phyloP scores from a whole-genome alignment of 2,888 invertebrate species.

The Catocala nupta region DNA sequence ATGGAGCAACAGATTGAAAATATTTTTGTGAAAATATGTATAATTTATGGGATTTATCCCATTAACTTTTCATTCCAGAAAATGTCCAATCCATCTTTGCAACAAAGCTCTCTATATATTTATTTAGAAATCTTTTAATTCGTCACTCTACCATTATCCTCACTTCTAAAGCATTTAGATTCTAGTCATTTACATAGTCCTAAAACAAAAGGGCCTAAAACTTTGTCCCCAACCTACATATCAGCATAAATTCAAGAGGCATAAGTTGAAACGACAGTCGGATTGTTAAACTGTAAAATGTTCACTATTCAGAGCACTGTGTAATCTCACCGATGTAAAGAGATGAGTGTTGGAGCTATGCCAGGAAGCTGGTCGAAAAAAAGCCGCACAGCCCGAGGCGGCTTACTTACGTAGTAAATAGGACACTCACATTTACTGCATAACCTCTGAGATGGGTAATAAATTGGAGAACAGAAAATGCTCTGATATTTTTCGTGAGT shows the following conservation, averaged over 20 bases:
- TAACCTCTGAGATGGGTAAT: constrained; percentile 23
- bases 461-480: not conserved
- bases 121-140: no score
- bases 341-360: constrained; percentile 50
- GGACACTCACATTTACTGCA: constrained; percentile 23
- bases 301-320: constrained; percentile 35
- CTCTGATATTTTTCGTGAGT: not conserved
- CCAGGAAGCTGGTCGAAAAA: constrained; percentile 51
- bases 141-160: no score
- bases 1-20: no score
- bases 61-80: no score
- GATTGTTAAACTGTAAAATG: constrained; percentile 45
- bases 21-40: no score
- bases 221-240: not conserved
- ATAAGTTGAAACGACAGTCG: constrained; percentile 30
- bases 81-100: no score
- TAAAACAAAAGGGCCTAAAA: not conserved
- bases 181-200: no score
- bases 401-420: constrained; percentile 27
- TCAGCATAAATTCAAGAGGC: constrained; percentile 17
- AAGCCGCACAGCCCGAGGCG: constrained; percentile 27
- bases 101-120: no score
- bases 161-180: no score
- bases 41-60: no score
- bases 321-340: constrained; percentile 51